Evolutionary conservation across 2,888 invertebrate species (phyloP).

Genomic region (Sinotaia quadrata): DNA sequence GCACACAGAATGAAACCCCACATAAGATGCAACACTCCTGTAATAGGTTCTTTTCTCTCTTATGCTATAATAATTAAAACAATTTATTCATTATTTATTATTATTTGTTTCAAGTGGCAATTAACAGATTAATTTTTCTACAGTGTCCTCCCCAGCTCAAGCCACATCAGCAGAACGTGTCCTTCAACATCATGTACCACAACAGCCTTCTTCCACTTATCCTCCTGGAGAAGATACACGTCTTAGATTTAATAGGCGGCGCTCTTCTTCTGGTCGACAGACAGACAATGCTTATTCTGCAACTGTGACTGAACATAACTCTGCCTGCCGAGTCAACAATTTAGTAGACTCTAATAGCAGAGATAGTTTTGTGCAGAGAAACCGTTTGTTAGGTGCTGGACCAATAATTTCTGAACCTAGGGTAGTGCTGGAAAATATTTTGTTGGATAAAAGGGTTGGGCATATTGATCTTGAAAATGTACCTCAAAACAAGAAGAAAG

Average conservation of each 20-base stretch:
- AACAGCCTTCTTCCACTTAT: conserved; percentile 11
- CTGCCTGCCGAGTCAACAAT: conserved; percentile 12
- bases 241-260: conserved; percentile 6
- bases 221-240: conserved; percentile 9
- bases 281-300: neutral
- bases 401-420: conserved; percentile 38
- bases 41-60: too few relatives aligned
- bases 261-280: conserved; percentile 11
- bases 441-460: conserved; percentile 32
- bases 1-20: too few relatives aligned
- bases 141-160: conserved; percentile 64
- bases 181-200: conserved; percentile 36
- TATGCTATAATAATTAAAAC: too few relatives aligned
- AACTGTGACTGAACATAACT: neutral
- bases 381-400: conserved; percentile 12
- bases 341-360: conserved; percentile 11
- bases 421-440: conserved; percentile 40
- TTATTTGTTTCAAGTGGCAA: conserved; percentile 9
- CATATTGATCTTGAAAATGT: conserved; percentile 25
- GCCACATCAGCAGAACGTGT: conserved; percentile 58
- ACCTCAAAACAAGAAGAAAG: conserved; percentile 34
- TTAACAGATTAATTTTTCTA: neutral
- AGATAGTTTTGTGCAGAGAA: conserved; percentile 25
- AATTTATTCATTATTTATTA: neutral
- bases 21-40: too few relatives aligned